Conservation (phyloP, 2,113 vertebrate genomes). For the Charina bottae region DNA sequence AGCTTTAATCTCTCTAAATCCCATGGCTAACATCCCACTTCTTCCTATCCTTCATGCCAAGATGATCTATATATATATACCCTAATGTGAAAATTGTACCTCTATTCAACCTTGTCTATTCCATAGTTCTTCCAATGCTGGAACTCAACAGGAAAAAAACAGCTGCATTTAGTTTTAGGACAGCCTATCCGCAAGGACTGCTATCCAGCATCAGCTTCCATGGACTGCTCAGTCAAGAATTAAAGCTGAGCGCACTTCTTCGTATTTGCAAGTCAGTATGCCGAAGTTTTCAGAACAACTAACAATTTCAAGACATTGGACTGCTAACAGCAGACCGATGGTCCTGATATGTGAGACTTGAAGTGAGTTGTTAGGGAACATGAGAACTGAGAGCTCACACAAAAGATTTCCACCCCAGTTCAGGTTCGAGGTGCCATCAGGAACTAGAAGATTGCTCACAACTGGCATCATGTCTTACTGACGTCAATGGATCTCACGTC, state of each 20-base stretch:
- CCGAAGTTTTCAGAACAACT: not conserved
- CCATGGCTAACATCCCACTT: not conserved
- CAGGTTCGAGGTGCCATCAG: not conserved
- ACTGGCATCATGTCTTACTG: not conserved
- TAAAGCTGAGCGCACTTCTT: not conserved
- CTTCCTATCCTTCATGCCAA: not conserved
- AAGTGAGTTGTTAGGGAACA: not conserved
- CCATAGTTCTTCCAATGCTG: not conserved
- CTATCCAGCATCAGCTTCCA: not conserved
- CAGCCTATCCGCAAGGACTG: not conserved
- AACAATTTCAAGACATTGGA: not conserved
- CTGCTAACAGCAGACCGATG: not conserved
- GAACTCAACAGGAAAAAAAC: not conserved
- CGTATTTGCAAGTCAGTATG: not conserved
- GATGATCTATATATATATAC: not conserved
- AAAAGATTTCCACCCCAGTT: not conserved
- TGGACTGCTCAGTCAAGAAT: not conserved
- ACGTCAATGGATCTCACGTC: not conserved
- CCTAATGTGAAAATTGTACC: not conserved
- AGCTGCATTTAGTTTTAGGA: not conserved
- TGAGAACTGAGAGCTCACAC: not conserved
- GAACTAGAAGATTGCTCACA: not conserved
- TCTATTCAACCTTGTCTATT: not conserved
- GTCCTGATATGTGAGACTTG: not conserved
- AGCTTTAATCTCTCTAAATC: not conserved